Percentiles rank a stretch among this genome's conserved stretches.
Evolutionary conservation across 2,888 invertebrate species (phyloP).

Genomic region (Brachycybe producta): DNA sequence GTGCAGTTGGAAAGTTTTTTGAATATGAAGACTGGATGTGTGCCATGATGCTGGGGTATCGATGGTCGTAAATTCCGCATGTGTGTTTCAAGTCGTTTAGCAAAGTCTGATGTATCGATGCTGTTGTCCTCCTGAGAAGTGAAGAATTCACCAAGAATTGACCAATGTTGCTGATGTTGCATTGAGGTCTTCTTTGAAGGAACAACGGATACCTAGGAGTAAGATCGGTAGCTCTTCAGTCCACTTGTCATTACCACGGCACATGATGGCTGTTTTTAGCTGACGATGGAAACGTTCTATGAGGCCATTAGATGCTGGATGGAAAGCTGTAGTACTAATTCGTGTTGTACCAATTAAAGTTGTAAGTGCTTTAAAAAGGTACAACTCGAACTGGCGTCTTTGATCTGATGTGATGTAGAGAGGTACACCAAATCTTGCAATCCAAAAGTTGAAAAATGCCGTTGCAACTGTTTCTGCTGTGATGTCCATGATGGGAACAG

Average conservation of each 20-base stretch:
- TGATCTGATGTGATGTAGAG: conserved; percentile 24
- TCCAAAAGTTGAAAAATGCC: conserved; percentile 21
- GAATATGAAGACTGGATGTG: not conserved
- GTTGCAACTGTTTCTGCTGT: conserved; percentile 19
- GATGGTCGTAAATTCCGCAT: not conserved
- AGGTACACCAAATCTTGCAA: conserved; percentile 23
- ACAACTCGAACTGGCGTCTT: conserved; percentile 22
- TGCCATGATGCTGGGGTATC: not conserved
- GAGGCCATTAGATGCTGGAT: conserved; percentile 25
- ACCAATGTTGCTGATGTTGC: not conserved
- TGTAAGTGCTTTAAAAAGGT: conserved; percentile 17
- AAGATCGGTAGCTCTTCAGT: not conserved
- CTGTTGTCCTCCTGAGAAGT: too few relatives aligned
- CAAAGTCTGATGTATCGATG: not conserved
- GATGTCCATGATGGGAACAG: conserved; percentile 22
- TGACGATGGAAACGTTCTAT: conserved; percentile 25
- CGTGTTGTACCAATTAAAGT: conserved; percentile 18
- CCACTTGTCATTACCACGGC: not conserved
- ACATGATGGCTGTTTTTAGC: conserved; percentile 24
- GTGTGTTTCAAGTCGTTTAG: not conserved
- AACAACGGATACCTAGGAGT: not conserved
- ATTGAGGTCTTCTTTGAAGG: not conserved
- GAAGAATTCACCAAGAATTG: not conserved
- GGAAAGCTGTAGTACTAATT: conserved; percentile 22
- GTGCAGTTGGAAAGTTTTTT: not conserved